Evolutionary conservation across 1,140 invertebrate genomes (phyloP), one percentile per base, ranked within the genome.

Genomic region (Bombus superbus): DNA sequence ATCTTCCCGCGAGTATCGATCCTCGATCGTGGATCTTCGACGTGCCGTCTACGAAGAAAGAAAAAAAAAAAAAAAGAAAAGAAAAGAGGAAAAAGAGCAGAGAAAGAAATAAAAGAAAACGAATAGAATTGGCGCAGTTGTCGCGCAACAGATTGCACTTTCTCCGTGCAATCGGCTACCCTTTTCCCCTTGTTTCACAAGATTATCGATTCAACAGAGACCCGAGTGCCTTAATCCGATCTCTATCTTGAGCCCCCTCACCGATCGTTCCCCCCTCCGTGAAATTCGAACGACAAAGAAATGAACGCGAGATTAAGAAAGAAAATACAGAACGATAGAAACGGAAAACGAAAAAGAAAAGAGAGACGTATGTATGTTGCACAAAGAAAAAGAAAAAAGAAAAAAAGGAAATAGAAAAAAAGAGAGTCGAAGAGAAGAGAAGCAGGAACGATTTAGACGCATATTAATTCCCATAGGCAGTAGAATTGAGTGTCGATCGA

Each of bases 181-280:
- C n/a, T 59, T 79, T 81, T 32, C 77, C 47, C 80, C 47, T 62
- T 53, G 84, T 81, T 75, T 83, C 66, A 88, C 73, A 64, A 72
- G 64, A 91, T 79, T 76, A 83, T 87, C 87, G 88, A 88, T 92
- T 92, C 73, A 90, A 92, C 83, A 76, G 82, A 84, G 91, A 91
- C 91, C 62, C 91, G 93, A 93, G 94, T 94, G 94, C 94, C 94
- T 94, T 94, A 94, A 92, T 87, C 88, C 89, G 76, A 86, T 75
- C 79, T 89, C 79, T 83, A 68, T 72, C 44, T 76, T 28, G 44
- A 40, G 22, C 44, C 18, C 76, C 77, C 77, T 73, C 44, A 79
- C 72, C 38, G 64, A 77, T 72, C n/a, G 32, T 40, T 68, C 15
- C 9, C 9, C 40, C 2, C n/a, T 40, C 40, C 35, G 28, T 71